Evolutionary conservation across 23 tunicate species (phyloP).

Genomic region (Oikopleura albicans): DNA sequence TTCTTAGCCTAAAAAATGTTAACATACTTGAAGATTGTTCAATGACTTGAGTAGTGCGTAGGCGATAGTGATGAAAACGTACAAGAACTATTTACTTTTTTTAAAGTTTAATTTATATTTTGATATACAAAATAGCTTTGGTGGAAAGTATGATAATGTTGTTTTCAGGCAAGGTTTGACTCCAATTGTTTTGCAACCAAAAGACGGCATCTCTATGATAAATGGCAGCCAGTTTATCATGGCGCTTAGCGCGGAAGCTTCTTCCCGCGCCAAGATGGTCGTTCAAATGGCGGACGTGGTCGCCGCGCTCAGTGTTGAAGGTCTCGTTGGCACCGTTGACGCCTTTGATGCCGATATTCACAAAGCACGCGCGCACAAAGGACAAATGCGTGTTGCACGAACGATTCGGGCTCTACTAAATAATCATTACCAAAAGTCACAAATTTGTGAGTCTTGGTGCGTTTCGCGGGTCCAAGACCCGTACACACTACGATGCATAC

Average conservation of each 20-base stretch:
- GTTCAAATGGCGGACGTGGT: slow-evolving; percentile 81
- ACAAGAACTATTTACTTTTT: no score
- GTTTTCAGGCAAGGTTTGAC: slow-evolving; percentile 40
- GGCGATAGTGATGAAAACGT: no score
- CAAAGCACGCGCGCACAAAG: slow-evolving; percentile 68
- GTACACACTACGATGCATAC: slow-evolving; percentile 89
- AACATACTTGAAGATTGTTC: no score
- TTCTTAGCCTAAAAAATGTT: no score
- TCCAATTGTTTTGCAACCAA: slow-evolving; percentile 30
- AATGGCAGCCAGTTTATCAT: slow-evolving; percentile 66
- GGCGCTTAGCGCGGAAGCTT: slow-evolving; percentile 62
- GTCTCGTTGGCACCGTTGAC: slow-evolving; percentile 45
- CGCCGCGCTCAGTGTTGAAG: slow-evolving; percentile 79
- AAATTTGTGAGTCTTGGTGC: slow-evolving; percentile 21
- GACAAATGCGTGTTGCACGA: slow-evolving; percentile 58
- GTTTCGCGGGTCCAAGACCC: slow-evolving; percentile 28
- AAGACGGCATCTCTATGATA: slow-evolving; percentile 80
- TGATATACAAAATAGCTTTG: no score
- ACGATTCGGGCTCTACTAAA: slow-evolving; percentile 48
- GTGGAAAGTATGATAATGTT: slow-evolving; percentile 39
- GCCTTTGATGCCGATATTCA: slow-evolving; percentile 82
- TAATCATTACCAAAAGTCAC: slow-evolving; percentile 40
- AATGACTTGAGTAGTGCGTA: no score
- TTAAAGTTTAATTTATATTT: no score
- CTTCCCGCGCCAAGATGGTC: slow-evolving; percentile 49